Conservation (phyloP, 2,797 vertebrate genomes). For the Typhlichthys subterraneus region DNA sequence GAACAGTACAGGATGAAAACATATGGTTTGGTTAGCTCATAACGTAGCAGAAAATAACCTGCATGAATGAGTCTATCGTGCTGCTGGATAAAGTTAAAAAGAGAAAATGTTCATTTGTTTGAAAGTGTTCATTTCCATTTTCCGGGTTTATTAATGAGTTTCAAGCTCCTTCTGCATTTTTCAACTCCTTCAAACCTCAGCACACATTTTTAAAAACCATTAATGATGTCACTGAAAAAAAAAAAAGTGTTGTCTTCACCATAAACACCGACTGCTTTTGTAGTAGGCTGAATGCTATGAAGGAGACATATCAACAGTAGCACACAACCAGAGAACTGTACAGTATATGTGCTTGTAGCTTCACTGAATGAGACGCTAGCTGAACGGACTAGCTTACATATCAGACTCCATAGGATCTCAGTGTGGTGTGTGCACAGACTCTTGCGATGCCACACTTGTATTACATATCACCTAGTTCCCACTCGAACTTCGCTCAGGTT, state of each 20-base stretch:
- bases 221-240: conserved; percentile 28
- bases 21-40: conserved; percentile 52
- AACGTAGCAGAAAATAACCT: conserved; percentile 66
- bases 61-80: conserved; percentile 37
- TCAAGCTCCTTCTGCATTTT: background rate
- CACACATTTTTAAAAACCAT: background rate
- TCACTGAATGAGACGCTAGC: conserved; percentile 50
- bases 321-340: conserved; percentile 69
- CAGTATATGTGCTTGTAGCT: conserved; percentile 62
- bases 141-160: background rate
- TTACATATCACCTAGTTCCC: conserved; percentile 64
- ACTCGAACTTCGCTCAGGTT: conserved; percentile 78
- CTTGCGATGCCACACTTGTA: conserved; percentile 56
- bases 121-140: background rate
- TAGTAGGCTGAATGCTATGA: conserved; percentile 36
- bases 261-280: conserved; percentile 31
- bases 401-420: conserved; percentile 43
- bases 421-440: conserved; percentile 46
- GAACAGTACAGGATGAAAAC: conserved; percentile 27
- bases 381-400: conserved; percentile 31
- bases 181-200: background rate
- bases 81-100: conserved; percentile 30
- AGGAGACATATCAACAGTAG: conserved; percentile 61
- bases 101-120: conserved; percentile 19
- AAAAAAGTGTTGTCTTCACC: conserved; percentile 7